A percentile compares a stretch with the other conserved stretches of the same genome.
These are phyloP conservation scores for Aphelocoma californica DNA, from an alignment of 2,797 vertebrate species.

Conservation along the genomic window DNA sequence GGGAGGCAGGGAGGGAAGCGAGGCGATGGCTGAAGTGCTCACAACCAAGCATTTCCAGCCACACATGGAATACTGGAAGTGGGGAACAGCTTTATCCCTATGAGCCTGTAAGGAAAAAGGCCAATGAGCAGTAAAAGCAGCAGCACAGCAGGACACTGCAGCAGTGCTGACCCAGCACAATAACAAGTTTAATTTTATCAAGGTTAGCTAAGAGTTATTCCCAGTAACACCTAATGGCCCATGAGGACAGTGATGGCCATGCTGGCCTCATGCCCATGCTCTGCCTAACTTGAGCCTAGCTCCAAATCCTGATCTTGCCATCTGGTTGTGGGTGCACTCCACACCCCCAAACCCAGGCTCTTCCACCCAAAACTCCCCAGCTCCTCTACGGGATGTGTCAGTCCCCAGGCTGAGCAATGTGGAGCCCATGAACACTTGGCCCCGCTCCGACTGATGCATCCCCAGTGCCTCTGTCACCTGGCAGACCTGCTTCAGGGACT, in stretches of 20 bases:
- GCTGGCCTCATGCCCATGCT: neutral
- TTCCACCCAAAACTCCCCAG: neutral
- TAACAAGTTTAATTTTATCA: neutral
- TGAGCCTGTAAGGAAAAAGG: neutral
- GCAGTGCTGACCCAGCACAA: neutral
- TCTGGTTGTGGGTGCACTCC: neutral
- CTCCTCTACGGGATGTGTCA: accelerated
- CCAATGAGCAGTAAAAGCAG: neutral
- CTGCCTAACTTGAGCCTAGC: neutral
- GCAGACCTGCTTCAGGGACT: neutral
- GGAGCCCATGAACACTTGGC: accelerated
- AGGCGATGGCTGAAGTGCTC: neutral
- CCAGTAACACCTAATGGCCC: neutral
- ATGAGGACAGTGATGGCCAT: neutral
- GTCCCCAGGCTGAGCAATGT: neutral
- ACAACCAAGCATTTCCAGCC: neutral
- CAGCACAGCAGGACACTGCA: neutral
- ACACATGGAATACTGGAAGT: accelerated
- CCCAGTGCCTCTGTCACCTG: neutral
- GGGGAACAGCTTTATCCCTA: neutral
- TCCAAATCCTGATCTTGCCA: neutral
- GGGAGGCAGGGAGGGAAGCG: neutral
- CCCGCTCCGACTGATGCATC: accelerated
- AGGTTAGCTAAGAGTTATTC: neutral
- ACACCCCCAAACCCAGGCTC: neutral